Percentiles rank a stretch among this genome's conserved stretches.
These are phyloP conservation scores for Oncorhynchus mykiss DNA, from an alignment of 2,113 vertebrate species.

Conservation along the genomic window DNA sequence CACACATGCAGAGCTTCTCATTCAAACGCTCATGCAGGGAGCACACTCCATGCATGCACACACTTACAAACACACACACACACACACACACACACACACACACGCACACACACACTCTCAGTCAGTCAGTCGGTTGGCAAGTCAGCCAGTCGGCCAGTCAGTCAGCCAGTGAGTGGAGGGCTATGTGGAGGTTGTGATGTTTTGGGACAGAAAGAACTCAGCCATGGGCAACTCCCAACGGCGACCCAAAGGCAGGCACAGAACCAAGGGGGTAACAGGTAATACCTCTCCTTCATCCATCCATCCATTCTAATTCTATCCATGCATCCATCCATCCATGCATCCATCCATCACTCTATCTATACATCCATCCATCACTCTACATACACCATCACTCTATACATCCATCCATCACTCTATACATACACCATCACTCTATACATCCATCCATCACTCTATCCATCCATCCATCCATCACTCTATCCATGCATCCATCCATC, in stretches of 20 bases:
- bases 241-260: conserved; percentile 76
- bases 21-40: conserved; percentile 7
- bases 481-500: no score
- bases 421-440: no score
- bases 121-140: neutral
- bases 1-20: conserved; percentile 12
- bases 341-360: no score
- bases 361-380: no score
- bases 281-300: conserved; percentile 8
- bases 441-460: no score
- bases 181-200: conserved; percentile 74
- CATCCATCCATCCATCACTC: no score
- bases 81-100: conserved; percentile 48
- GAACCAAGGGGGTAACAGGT: conserved; percentile 79
- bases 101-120: conserved; percentile 17
- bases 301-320: no score
- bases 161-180: conserved; percentile 47
- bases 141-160: conserved; percentile 15
- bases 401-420: no score
- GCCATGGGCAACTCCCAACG: conserved; percentile 76
- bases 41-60: conserved; percentile 2
- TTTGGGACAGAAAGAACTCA: conserved; percentile 78
- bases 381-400: no score
- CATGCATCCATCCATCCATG: no score
- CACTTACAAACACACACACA: conserved; percentile 22